Evolutionary conservation across 2,797 vertebrate genomes (phyloP), one percentile per base, ranked within the genome.

Genomic region (Amphiprion clarkii): DNA sequence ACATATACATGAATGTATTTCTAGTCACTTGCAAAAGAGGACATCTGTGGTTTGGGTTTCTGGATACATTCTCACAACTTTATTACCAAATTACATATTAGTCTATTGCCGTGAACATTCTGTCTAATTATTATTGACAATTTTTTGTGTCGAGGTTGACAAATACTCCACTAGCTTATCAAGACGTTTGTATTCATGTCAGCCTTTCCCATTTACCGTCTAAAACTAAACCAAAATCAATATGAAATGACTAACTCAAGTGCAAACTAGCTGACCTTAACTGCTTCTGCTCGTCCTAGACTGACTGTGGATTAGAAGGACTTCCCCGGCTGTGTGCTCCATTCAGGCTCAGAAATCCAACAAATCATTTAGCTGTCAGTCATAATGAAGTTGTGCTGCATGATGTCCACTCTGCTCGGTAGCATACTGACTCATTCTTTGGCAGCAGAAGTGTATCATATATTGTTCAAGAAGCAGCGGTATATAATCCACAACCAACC

Each of bases 251-350:
- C 8, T 49, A 44, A 59, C 13, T 67, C 14, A n/a, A 31, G 39
- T 54, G 21, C 19, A 68, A 69, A 36, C 39, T 39, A 42, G 33
- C 9, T 71, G n/a, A 61, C n/a, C 55, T n/a, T 60, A 60, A 10
- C 44, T 60, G 29, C 13, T 40, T 64, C 49, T 70, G 16, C 36
- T 71, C 23, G 55, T 70, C 42, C 14, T 21, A 55, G 49, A 23
- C 42, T 46, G 49, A 54, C 73, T 16, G 21, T n/a, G 16, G 60
- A 58, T 65, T 40, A 69, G 57, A 31, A 53, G 27, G 2, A 54
- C 25, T 25, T 31, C 25, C 27, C 55, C n/a, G 39, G 17, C 36
- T 21, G 40, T 12, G 19, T 21, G 17, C 56, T 42, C 49, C 10
- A 25, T 55, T 36, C 29, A 27, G 11, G 11, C 17, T 57, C 44